Conservation (phyloP, 2,888 invertebrate genomes). For the Tetheella fluctuosa region DNA sequence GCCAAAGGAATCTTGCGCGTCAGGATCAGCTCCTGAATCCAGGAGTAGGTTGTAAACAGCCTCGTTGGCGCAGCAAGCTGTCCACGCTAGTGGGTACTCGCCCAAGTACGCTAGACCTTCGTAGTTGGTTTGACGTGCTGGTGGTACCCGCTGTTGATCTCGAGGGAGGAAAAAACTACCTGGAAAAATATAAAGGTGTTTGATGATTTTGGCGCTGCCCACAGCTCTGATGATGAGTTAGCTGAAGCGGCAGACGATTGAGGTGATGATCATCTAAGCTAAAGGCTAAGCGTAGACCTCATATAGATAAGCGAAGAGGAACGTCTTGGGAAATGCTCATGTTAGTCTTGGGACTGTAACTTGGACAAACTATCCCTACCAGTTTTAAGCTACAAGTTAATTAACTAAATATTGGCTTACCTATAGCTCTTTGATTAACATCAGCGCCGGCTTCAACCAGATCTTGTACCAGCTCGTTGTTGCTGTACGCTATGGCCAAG, state of each 20-base stretch:
- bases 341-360: too few species aligned
- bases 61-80: constrained; percentile 98
- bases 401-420: constrained; percentile 64
- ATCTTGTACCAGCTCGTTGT: constrained; percentile 97
- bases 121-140: constrained; percentile 94
- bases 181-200: constrained; percentile 37
- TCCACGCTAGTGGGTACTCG: constrained; percentile 98
- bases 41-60: constrained; percentile 97
- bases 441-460: constrained; percentile 96
- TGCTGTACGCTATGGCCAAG: constrained; percentile 97
- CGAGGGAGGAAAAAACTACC: constrained; percentile 97
- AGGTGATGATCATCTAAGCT: too few species aligned
- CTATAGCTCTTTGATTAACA: constrained; percentile 96
- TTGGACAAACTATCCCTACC: too few species aligned
- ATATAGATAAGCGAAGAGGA: neutral
- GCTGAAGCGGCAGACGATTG: too few species aligned
- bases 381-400: neutral
- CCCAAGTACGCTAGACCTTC: constrained; percentile 98
- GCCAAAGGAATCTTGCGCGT: constrained; percentile 97
- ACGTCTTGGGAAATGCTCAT: neutral
- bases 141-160: constrained; percentile 93
- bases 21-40: constrained; percentile 96
- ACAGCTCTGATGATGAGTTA: neutral
- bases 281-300: too few species aligned
- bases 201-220: neutral